Evolutionary conservation across 2,888 invertebrate genomes (phyloP).

Genomic region (Melikaiella ostensackeni): DNA sequence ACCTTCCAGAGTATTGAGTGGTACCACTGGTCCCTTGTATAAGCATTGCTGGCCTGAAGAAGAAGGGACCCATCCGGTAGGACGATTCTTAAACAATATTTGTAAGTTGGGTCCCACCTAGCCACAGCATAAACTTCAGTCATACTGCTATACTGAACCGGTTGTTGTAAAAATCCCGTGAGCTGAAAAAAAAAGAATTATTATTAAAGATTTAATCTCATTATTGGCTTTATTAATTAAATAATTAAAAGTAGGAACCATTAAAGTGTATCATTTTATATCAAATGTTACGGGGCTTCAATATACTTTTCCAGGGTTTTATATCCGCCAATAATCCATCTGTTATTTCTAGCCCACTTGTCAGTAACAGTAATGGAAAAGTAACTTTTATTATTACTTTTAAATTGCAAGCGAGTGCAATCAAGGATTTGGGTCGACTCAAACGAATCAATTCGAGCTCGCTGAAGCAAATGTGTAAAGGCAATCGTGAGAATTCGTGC

Average conservation of each 20-base stretch:
- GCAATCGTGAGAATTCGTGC: slow-evolving; percentile 15
- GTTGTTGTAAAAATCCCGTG: slow-evolving; percentile 82
- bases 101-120: slow-evolving; percentile 88
- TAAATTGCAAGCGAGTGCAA: slow-evolving; percentile 35
- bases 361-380: slow-evolving; percentile 11
- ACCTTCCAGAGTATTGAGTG: slow-evolving; percentile 90
- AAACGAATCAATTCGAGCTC: slow-evolving; percentile 50
- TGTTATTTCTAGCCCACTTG: slow-evolving; percentile 16
- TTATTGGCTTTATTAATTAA: neutral
- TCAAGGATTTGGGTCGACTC: slow-evolving; percentile 51
- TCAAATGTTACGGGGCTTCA: neutral
- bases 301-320: neutral
- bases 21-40: slow-evolving; percentile 90
- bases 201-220: slow-evolving; percentile 5
- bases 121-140: slow-evolving; percentile 88
- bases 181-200: slow-evolving; percentile 79
- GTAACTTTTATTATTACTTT: slow-evolving; percentile 34
- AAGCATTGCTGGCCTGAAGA: slow-evolving; percentile 86
- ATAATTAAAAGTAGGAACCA: neutral
- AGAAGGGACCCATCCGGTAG: slow-evolving; percentile 87
- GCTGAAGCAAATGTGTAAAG: slow-evolving; percentile 42
- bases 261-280: neutral
- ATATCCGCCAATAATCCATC: slow-evolving; percentile 5
- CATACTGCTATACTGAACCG: slow-evolving; percentile 85
- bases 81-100: slow-evolving; percentile 87